phyloP scores from a whole-genome alignment of 2,113 vertebrate species.

The Scophthalmus maximus region DNA sequence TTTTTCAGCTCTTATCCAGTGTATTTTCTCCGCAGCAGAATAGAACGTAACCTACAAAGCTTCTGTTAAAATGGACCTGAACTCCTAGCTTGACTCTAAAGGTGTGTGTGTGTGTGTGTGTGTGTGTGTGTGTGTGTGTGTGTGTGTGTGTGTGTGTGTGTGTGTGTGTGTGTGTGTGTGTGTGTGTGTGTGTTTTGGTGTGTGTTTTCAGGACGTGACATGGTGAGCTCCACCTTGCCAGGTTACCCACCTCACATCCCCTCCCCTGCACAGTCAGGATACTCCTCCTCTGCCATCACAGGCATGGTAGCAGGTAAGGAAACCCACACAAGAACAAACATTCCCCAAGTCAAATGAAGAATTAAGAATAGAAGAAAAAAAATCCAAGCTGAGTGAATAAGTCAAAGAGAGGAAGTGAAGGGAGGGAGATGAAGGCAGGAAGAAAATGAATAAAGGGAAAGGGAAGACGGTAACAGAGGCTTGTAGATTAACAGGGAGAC shows the following conservation, averaged over 20 bases:
- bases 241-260: constrained; percentile 94
- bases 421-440: constrained; percentile 1
- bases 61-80: not conserved
- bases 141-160: constrained; percentile 43
- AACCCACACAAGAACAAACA: not conserved
- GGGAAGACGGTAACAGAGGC: constrained; percentile 36
- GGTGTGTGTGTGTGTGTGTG: constrained; percentile 27
- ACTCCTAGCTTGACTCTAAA: not conserved
- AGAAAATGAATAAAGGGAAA: constrained; percentile 22
- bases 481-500: constrained; percentile 80
- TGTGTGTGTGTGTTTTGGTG: constrained; percentile 25
- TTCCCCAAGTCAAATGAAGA: not conserved
- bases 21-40: too few species aligned
- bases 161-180: constrained; percentile 39
- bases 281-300: constrained; percentile 90
- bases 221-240: constrained; percentile 91
- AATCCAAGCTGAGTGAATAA: not conserved
- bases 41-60: too few species aligned
- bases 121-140: constrained; percentile 40
- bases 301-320: constrained; percentile 92
- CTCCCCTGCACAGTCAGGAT: constrained; percentile 86
- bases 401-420: not conserved
- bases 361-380: not conserved
- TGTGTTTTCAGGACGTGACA: constrained; percentile 86
- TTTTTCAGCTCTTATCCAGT: too few species aligned